These are phyloP conservation scores for Idris sp. DNA, from an alignment of 1,140 invertebrate genomes.

Conservation along the genomic window DNA sequence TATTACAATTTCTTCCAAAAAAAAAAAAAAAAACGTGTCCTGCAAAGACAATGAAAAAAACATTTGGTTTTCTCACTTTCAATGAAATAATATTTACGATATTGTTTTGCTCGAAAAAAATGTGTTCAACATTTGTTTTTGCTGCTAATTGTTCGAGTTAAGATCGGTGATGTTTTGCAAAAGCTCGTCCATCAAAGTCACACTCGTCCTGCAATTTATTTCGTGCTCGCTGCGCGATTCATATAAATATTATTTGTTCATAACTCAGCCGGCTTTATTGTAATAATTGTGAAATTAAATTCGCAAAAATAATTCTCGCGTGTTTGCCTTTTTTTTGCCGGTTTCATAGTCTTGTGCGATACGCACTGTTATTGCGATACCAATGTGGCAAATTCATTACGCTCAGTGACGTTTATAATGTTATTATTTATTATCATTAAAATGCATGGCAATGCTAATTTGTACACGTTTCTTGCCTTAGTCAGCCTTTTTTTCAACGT, in stretches of 20 bases:
- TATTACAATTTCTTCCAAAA: no score
- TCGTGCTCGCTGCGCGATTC: conserved; percentile 37
- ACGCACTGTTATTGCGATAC: conserved; percentile 55
- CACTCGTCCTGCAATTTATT: conserved; percentile 42
- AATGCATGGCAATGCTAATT: conserved; percentile 49
- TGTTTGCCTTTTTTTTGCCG: conserved; percentile 35
- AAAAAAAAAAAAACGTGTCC: no score
- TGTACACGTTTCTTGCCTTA: neutral
- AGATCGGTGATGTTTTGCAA: conserved; percentile 35
- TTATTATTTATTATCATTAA: conserved; percentile 59
- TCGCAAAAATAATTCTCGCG: conserved; percentile 52
- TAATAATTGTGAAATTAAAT: conserved; percentile 42
- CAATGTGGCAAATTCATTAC: conserved; percentile 56
- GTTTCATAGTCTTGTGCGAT: conserved; percentile 36
- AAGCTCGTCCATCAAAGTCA: conserved; percentile 61
- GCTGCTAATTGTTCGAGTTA: neutral
- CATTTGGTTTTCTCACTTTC: no score
- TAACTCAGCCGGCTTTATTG: conserved; percentile 7
- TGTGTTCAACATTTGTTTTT: no score
- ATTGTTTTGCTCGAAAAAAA: no score
- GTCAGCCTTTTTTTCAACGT: conserved; percentile 5
- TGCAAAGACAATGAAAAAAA: no score
- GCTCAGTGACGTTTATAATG: conserved; percentile 52
- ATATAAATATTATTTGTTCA: conserved; percentile 59
- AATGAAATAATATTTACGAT: no score